These are phyloP conservation scores for Synanceia verrucosa DNA, from an alignment of 2,797 vertebrate genomes.

Conservation along the genomic window DNA sequence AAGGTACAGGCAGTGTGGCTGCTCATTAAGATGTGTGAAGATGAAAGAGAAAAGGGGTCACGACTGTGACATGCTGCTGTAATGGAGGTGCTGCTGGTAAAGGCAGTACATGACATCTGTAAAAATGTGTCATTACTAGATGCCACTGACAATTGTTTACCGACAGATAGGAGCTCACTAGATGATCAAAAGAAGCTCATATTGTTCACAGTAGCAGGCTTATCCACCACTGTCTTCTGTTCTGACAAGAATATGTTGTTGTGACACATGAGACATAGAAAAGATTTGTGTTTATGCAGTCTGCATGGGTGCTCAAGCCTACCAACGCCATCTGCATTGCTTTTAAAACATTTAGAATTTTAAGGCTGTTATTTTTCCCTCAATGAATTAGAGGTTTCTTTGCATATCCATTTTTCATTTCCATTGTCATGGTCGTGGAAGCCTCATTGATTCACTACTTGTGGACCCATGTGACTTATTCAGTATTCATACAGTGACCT, in stretches of 20 bases:
- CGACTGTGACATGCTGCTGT: slow-evolving; percentile 62
- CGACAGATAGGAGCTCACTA: slow-evolving; percentile 53
- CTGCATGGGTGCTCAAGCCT: slow-evolving; percentile 31
- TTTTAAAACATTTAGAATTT: slow-evolving; percentile 41
- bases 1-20: slow-evolving; percentile 41
- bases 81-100: slow-evolving; percentile 64
- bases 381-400: slow-evolving; percentile 15
- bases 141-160: slow-evolving; percentile 73
- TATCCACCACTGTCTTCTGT: slow-evolving; percentile 31
- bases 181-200: slow-evolving; percentile 70
- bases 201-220: slow-evolving; percentile 34
- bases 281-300: slow-evolving; percentile 25
- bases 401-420: slow-evolving; percentile 49
- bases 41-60: slow-evolving; percentile 72
- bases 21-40: slow-evolving; percentile 75
- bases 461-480: slow-evolving; percentile 56
- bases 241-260: slow-evolving; percentile 42
- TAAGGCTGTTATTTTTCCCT: slow-evolving; percentile 4
- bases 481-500: slow-evolving; percentile 74
- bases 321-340: slow-evolving; percentile 35
- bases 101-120: slow-evolving; percentile 63
- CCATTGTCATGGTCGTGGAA: slow-evolving; percentile 32
- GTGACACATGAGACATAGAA: slow-evolving; percentile 23
- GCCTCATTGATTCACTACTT: slow-evolving; percentile 48
- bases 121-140: slow-evolving; percentile 77